Percentiles rank a stretch among this genome's conserved stretches.
phyloP scores from a whole-genome alignment of 2,113 vertebrate species.

The Eolophus roseicapilla region DNA sequence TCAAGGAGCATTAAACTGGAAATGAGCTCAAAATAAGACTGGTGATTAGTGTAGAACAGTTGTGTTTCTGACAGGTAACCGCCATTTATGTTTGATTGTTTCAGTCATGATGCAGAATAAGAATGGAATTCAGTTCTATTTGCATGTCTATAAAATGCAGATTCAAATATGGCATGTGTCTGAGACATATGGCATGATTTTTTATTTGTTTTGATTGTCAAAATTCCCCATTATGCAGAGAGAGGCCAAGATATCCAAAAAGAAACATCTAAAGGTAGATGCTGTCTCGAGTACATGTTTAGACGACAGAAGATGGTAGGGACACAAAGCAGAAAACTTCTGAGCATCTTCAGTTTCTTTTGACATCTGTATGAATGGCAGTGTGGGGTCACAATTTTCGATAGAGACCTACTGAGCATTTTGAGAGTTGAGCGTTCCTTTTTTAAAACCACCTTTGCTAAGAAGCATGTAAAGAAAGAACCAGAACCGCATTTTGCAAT shows the following conservation, averaged over 20 bases:
- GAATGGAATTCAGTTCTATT: neutral
- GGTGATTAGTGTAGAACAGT: neutral
- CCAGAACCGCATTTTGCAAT: neutral
- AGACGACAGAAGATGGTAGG: neutral
- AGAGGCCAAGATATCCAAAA: neutral
- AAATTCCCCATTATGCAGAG: neutral
- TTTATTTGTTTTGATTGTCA: neutral
- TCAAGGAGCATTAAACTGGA: neutral
- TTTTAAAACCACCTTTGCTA: neutral
- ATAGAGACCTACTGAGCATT: neutral
- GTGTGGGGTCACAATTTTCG: neutral
- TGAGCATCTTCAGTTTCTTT: neutral
- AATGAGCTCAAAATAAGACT: neutral
- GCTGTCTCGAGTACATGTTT: neutral
- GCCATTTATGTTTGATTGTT: neutral
- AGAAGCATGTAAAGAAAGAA: neutral
- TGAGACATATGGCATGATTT: neutral
- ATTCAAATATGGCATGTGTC: neutral
- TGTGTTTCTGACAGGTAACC: neutral
- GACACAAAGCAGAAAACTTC: neutral
- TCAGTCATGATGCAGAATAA: neutral
- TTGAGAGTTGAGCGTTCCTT: neutral
- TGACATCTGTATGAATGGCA: neutral
- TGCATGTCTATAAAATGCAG: neutral
- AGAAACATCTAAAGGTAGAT: neutral